Evolutionary conservation across 2,888 invertebrate species (phyloP), one percentile per base, ranked within the genome.

Genomic region (Gastracanthus pulcherrimus): DNA sequence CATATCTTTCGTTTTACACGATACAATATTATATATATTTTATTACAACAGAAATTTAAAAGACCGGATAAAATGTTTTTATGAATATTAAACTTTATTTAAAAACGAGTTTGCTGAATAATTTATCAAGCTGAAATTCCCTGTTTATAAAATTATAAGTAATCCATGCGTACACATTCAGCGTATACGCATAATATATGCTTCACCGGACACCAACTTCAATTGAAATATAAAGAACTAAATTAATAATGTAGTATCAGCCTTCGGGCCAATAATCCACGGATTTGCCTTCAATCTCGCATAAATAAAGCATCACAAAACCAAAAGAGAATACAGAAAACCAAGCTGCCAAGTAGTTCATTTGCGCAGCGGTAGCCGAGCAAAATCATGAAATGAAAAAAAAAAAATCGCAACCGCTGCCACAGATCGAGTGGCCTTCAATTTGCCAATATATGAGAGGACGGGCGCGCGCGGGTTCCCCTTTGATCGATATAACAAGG

Each of bases 401-500:
- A 19, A 19, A 48, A 19, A 16, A 48, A 2, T 9, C 4, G 51
- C 51, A 23, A 2, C 19, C 4, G 51, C 38, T 11, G 38, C 38
- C 1, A 1, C 38, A 38, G 38, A 1, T 38, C 51, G 41, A 51
- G 41, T 31, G 41, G 76, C 76, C 64, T 72, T 58, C 66, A 55
- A 66, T 58, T 64, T 72, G 55, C 66, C 72, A 76, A 62, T 34
- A 31, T 6, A 16, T 9, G 41, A 41, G 45, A n/a, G 11, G 55
- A 45, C 13, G 19, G 13, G 13, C 19, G 48, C 6, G 13, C 19
- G 6, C 2, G 48, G 7, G 48, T 48, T 45, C 11, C 36, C 48
- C 72, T 71, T 78, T 66, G 71, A 71, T 71, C 78, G 64, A 71
- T 64, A 62, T 58, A 71, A 71, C 34, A 51, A 51, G 38, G 26